Evolutionary conservation across 2,888 invertebrate species (phyloP).

Genomic region (Tachina fera): DNA sequence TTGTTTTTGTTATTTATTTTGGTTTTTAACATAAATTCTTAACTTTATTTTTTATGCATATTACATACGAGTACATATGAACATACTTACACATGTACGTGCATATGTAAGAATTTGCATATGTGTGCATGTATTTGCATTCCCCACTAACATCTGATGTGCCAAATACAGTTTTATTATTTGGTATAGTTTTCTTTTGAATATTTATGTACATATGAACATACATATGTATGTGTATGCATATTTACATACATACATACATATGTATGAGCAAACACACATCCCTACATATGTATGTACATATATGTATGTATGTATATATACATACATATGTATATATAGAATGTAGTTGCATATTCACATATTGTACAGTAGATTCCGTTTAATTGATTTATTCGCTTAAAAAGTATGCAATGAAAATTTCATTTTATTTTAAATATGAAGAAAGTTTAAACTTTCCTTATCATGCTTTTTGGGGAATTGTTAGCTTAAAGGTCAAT

Average conservation of each 20-base stretch:
- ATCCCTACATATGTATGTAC: background rate
- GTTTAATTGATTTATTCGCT: no score
- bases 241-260: background rate
- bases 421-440: no score
- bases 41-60: constrained; percentile 10
- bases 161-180: constrained; percentile 72
- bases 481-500: no score
- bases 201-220: background rate
- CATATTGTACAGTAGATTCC: no score
- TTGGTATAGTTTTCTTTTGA: constrained; percentile 31
- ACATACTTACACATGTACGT: no score
- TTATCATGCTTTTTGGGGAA: no score
- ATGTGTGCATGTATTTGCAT: background rate
- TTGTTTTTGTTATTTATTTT: constrained; percentile 30
- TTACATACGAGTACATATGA: no score
- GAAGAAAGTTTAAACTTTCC: no score
- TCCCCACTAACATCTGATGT: constrained; percentile 75
- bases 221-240: constrained; percentile 10
- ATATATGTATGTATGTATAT: constrained; percentile 3
- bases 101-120: background rate
- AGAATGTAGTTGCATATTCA: background rate
- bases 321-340: background rate
- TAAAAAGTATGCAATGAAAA: no score
- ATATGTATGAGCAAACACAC: no score
- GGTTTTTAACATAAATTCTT: constrained; percentile 50